Evolutionary conservation across 1,140 invertebrate genomes (phyloP), one percentile per base, ranked within the genome.

Genomic region (Antheraea mylitta): DNA sequence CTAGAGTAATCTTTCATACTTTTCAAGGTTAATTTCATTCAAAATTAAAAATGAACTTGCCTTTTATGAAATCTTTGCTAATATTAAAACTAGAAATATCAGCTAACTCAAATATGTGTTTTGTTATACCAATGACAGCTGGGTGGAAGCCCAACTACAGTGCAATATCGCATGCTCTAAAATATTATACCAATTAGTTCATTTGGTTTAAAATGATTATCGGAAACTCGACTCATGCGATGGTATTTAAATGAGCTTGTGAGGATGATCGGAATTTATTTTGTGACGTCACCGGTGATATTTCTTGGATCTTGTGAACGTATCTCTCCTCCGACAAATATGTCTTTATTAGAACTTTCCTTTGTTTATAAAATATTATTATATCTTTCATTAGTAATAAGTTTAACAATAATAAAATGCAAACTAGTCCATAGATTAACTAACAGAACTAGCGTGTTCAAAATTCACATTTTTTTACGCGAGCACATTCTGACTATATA

Each of bases 91-190:
- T 10, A 42, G 11, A 53, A 16, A 53, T 53, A 61, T 30, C 22
- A 61, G 60, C 60, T 61, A 61, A 16, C 60, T 61, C n/a, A 10
- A 61, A 30, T 7, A 11, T 22, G 19, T 36, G 58, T 30, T 22
- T 19, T 6, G 10, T 5, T 19, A n/a, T 30, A 22, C 18, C 7
- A 36, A 19, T 61, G 18, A 11, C 3, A 36, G 18, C 60, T 61
- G 60, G 22, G 18, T 61, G 60, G 60, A 60, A 61, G 60, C 60
- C 60, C 60, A 36, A 61, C 60, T 30, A 61, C 11, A 30, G 60
- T 61, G 60, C 60, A 30, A 16, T 61, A 10, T 61, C 60, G 45
- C 45, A 61, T 61, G 60, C 60, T 61, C 45, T 53, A 53, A 53
- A 53, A 53, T 53, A 1, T 6, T 22, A 10, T 61, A 13, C 18